These are phyloP conservation scores for Neelides sp. DNA, from an alignment of 1,140 invertebrate genomes.

Conservation along the genomic window DNA sequence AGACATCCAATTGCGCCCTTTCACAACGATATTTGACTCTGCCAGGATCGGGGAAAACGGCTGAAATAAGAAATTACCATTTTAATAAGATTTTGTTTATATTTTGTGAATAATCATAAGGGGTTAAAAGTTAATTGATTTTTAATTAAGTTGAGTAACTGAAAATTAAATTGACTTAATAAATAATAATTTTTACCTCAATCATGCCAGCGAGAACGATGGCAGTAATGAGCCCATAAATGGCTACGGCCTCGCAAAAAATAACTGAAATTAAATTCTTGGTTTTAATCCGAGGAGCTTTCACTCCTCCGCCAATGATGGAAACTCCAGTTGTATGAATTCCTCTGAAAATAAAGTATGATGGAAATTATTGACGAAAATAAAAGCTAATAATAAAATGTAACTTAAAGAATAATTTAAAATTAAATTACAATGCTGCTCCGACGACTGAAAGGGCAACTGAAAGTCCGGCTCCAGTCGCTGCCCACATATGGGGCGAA, in stretches of 20 bases:
- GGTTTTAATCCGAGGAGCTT: constrained; percentile 95
- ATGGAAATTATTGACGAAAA: constrained; percentile 5
- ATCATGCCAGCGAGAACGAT: constrained; percentile 83
- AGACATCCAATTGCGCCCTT: constrained; percentile 46
- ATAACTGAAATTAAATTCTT: constrained; percentile 99
- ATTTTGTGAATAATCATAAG: too few relatives aligned
- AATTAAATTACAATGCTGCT: constrained; percentile 68
- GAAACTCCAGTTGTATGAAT: constrained; percentile 93
- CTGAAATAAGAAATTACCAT: too few relatives aligned
- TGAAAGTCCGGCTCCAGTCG: constrained; percentile 77
- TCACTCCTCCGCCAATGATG: constrained; percentile 94
- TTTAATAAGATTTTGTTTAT: too few relatives aligned
- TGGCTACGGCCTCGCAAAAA: constrained; percentile 97
- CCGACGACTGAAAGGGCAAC: constrained; percentile 93
- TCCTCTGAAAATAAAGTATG: constrained; percentile 45
- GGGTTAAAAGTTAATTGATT: too few relatives aligned
- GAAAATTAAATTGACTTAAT: too few relatives aligned
- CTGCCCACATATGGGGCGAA: constrained; percentile 87
- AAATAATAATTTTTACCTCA: constrained; percentile 38
- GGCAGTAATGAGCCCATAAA: constrained; percentile 96
- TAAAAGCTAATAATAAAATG: background rate
- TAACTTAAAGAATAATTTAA: background rate
- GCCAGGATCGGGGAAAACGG: constrained; percentile 17
- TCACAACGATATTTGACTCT: constrained; percentile 4
- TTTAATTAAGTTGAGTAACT: too few relatives aligned